Conservation (phyloP, 1,140 invertebrate genomes). For the Saccostrea echinata region DNA sequence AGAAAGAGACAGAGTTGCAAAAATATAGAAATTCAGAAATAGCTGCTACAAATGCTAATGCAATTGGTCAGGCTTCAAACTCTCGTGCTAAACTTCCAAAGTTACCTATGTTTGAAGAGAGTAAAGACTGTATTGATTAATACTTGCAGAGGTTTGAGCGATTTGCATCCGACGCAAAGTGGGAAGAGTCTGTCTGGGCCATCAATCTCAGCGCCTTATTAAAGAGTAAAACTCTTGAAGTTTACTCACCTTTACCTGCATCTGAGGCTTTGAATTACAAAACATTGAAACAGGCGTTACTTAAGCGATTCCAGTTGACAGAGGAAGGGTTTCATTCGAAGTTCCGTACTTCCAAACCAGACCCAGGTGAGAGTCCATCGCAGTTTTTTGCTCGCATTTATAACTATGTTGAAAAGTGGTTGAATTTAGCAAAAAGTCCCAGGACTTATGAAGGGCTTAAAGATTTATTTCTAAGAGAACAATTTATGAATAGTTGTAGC, state of each 20-base stretch:
- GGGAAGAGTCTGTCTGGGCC: constrained; percentile 16
- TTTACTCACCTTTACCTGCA: constrained; percentile 13
- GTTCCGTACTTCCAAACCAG: constrained; percentile 43
- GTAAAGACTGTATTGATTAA: constrained; percentile 37
- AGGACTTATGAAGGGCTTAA: constrained; percentile 12
- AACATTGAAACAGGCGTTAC: constrained; percentile 26
- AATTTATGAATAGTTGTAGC: constrained; percentile 30
- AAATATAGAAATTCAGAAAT: not conserved
- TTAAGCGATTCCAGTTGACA: constrained; percentile 40
- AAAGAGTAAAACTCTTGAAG: constrained; percentile 37
- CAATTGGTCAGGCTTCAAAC: not conserved
- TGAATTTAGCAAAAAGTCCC: constrained; percentile 17
- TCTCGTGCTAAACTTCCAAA: constrained; percentile 37
- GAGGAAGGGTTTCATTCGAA: constrained; percentile 39
- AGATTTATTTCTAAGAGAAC: constrained; percentile 43
- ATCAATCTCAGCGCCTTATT: constrained; percentile 37
- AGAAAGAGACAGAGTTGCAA: not conserved
- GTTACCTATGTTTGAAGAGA: constrained; percentile 40
- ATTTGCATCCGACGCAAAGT: constrained; percentile 44
- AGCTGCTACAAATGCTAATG: not conserved
- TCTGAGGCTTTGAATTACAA: constrained; percentile 34
- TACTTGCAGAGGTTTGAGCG: constrained; percentile 42
- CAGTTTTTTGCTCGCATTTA: constrained; percentile 42
- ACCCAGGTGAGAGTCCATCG: constrained; percentile 40
- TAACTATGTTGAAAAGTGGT: constrained; percentile 42